Evolutionary conservation across 2,113 vertebrate species (phyloP).

Genomic region (Albula goreensis): DNA sequence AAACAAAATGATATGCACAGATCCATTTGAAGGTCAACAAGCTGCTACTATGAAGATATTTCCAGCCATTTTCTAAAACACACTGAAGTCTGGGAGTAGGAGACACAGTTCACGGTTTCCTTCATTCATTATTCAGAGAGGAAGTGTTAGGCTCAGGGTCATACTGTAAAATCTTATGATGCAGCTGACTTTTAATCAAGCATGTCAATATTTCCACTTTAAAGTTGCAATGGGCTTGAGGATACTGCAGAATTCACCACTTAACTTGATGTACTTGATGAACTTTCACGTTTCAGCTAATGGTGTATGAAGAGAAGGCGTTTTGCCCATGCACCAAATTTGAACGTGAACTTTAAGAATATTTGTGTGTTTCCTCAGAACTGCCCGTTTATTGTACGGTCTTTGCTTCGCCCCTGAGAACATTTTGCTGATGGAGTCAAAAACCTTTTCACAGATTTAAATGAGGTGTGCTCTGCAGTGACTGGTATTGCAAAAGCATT

Average conservation of each 20-base stretch:
- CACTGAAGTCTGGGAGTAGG: no score
- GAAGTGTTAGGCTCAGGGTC: neutral
- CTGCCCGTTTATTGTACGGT: conserved; percentile 63
- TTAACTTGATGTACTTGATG: neutral
- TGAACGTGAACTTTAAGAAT: conserved; percentile 60
- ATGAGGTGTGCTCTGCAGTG: conserved; percentile 73
- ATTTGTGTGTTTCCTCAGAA: conserved; percentile 56
- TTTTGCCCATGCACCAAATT: neutral
- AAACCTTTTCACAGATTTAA: conserved; percentile 74
- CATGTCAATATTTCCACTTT: no score
- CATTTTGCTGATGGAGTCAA: conserved; percentile 79
- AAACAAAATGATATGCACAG: conserved; percentile 58
- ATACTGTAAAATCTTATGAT: no score
- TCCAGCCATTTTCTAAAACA: neutral
- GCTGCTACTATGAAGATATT: neutral
- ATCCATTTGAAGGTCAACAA: conserved; percentile 73
- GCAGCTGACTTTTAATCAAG: no score
- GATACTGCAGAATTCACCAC: neutral
- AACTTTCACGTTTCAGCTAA: neutral
- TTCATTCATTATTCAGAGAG: neutral
- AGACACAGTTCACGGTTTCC: neutral
- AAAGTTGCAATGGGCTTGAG: no score
- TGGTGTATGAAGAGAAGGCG: neutral
- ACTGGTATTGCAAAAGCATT: conserved; percentile 80
- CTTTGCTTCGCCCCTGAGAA: conserved; percentile 62